Percentiles rank a stretch among this genome's conserved stretches.
phyloP scores from a whole-genome alignment of 1,140 invertebrate species.

The Oppia nitens region DNA sequence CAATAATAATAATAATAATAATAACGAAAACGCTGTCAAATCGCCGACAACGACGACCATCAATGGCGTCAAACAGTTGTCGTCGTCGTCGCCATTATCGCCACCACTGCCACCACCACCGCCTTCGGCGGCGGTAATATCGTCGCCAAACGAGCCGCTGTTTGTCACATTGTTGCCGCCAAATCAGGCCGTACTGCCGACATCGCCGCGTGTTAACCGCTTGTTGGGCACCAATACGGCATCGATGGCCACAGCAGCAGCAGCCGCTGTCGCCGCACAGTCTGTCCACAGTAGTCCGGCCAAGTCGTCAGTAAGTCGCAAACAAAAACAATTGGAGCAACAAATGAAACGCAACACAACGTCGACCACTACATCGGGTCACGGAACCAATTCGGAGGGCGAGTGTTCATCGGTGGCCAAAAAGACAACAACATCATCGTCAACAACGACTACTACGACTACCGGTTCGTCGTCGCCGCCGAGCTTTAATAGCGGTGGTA shows the following conservation, averaged over 20 bases:
- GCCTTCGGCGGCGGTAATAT: background rate
- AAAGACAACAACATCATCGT: background rate
- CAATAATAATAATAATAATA: background rate
- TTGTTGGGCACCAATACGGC: background rate
- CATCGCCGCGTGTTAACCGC: background rate
- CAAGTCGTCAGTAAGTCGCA: background rate
- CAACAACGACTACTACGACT: background rate
- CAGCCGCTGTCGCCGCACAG: background rate
- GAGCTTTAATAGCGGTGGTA: background rate
- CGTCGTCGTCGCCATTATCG: background rate
- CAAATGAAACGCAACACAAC: slow-evolving; percentile 13
- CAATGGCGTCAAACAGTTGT: no score
- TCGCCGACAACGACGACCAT: no score
- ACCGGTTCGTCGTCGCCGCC: background rate
- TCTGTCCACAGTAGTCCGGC: background rate
- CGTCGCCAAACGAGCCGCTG: background rate
- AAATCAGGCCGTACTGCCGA: background rate
- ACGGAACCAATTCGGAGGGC: slow-evolving; percentile 15
- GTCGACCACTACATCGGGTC: slow-evolving; percentile 12
- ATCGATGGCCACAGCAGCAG: background rate
- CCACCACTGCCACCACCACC: background rate
- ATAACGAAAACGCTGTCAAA: background rate
- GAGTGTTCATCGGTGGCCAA: slow-evolving; percentile 7
- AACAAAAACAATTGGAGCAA: slow-evolving; percentile 1
- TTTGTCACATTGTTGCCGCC: background rate